Evolutionary conservation across 2,888 invertebrate genomes (phyloP), one percentile per base, ranked within the genome.

Genomic region (Sipha maydis): DNA sequence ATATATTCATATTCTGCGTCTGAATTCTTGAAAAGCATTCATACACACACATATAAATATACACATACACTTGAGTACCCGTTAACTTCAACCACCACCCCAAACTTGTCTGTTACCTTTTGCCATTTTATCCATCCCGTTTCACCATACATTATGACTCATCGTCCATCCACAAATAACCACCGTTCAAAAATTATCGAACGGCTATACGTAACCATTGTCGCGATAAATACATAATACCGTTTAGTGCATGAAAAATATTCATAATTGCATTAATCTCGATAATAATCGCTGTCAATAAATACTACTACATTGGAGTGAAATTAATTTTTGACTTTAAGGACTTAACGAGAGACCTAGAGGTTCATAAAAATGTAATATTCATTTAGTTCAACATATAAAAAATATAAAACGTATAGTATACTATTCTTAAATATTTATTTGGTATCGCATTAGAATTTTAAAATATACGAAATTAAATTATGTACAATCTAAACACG

Each of bases 1-100:
- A 86, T 80, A 86, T 86, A 86, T 86, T 86, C 86, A 86, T 86
- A 80, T 73, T 86, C 73, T 56, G 28, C 28, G 56, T 79, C 71
- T 61, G 56, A 86, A 80, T 86, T 61, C 41, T 79, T 56, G 31
- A 71, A 73, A 85, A 61, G 56, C 85, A 34, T 19, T 38, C 19
- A 48, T 14, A 78, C 78, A 78, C 54, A 54, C 48, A 71, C 28
- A 78, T 54, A 78, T 28, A 48, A n/a, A 69, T 25, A 34, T 21
- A 19, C 19, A 21, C 25, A 76, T 19, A 25, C 34, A 48, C 31
- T 7, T 8, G n/a, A 48, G 17, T 3, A 34, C 9, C 8, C 56
- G 56, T 21, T 28, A n/a, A 71, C 38, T 28, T 56, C 19, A 28
- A 38, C 19, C 31, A 8, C 38, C 41, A 19, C 28, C 9, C 67